Percentiles rank a stretch among this genome's conserved stretches.
phyloP scores from a whole-genome alignment of 2,797 vertebrate genomes.

The Mormyrops attenuatus region DNA sequence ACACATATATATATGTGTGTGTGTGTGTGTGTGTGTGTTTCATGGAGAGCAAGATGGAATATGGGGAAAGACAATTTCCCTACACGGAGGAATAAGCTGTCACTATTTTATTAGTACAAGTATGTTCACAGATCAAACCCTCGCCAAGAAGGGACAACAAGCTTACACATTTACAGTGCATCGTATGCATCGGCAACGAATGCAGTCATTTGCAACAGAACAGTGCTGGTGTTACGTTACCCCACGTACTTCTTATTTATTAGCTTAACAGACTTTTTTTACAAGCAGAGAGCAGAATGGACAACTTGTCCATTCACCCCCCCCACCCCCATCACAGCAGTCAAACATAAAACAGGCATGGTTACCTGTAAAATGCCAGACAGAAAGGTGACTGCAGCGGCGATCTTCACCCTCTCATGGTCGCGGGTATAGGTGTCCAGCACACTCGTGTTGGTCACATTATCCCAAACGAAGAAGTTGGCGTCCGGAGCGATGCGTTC shows the following conservation, averaged over 20 bases:
- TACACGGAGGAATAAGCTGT: not conserved
- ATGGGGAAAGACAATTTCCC: not conserved
- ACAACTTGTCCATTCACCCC: not conserved
- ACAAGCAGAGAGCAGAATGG: no score
- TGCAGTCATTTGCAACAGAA: not conserved
- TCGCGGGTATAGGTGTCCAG: conserved; percentile 53
- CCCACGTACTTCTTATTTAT: not conserved
- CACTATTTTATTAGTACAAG: not conserved
- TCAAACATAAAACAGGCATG: not conserved
- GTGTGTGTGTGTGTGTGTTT: not conserved
- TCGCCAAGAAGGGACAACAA: not conserved
- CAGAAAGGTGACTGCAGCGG: conserved; percentile 75
- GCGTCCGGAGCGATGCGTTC: conserved; percentile 75
- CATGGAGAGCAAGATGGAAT: not conserved
- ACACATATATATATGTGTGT: no score
- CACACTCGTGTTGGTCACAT: conserved; percentile 49
- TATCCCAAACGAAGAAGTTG: conserved; percentile 52
- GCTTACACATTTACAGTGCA: not conserved
- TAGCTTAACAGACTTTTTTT: not conserved
- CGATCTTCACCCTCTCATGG: conserved; percentile 63
- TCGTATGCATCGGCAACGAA: not conserved
- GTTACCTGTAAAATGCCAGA: conserved; percentile 84
- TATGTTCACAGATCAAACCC: not conserved
- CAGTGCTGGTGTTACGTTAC: not conserved
- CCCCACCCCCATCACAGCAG: not conserved